Evolutionary conservation across 2,888 invertebrate genomes (phyloP).

Genomic region (Parasteatoda lunata): DNA sequence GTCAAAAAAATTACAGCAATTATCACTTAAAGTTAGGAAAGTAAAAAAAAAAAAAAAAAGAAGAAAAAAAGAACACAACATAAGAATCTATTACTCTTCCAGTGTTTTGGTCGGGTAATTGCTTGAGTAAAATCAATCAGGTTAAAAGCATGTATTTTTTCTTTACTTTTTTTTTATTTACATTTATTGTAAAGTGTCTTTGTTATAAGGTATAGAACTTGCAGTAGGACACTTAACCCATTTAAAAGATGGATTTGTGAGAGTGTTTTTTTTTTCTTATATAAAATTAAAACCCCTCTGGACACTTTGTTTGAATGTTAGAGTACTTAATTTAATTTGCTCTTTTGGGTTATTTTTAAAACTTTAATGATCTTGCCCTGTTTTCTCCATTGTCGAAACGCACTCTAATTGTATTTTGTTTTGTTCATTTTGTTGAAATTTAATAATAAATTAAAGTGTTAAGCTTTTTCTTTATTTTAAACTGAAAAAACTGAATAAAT

Average conservation of each 20-base stretch:
- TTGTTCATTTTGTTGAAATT: too few species aligned
- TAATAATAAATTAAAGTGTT: too few species aligned
- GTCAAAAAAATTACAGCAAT: conserved; percentile 48
- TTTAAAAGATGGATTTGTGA: conserved; percentile 31
- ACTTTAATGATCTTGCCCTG: background rate
- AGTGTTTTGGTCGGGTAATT: conserved; percentile 38
- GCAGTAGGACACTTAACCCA: conserved; percentile 47
- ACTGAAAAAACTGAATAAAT: too few species aligned
- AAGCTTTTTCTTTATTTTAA: too few species aligned
- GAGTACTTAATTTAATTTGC: background rate
- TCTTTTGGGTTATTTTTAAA: background rate
- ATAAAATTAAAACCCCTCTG: background rate
- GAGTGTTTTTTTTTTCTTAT: conserved; percentile 2
- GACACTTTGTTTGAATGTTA: background rate
- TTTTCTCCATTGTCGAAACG: background rate
- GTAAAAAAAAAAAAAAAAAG: conserved; percentile 11
- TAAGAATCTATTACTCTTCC: conserved; percentile 34
- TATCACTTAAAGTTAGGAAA: conserved; percentile 30
- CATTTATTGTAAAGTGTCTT: conserved; percentile 15
- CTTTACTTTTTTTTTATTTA: conserved; percentile 8
- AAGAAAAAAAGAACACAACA: background rate
- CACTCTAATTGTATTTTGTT: background rate
- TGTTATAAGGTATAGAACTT: conserved; percentile 24
- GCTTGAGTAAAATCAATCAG: conserved; percentile 43
- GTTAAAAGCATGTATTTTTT: conserved; percentile 30